phyloP scores from a whole-genome alignment of 1,140 invertebrate genomes.

The Lordiphosa collinella region DNA sequence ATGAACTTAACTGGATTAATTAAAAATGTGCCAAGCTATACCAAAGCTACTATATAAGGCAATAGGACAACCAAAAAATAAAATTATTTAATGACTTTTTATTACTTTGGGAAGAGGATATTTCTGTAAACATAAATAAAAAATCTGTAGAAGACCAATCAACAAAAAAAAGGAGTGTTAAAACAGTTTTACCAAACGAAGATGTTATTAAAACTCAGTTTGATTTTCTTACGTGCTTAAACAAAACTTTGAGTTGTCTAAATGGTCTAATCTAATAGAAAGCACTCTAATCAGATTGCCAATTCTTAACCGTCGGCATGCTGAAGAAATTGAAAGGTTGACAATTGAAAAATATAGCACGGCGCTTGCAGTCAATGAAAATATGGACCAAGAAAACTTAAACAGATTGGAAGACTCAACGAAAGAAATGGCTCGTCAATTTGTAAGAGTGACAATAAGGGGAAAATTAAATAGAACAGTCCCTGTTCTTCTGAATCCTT shows the following conservation, averaged over 20 bases:
- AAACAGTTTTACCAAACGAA: constrained; percentile 1
- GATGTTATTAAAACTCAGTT: constrained; percentile 2
- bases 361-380: background rate
- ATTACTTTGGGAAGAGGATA: background rate
- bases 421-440: background rate
- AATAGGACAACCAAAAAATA: background rate
- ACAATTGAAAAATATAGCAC: constrained; percentile 3
- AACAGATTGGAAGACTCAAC: background rate
- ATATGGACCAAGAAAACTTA: background rate
- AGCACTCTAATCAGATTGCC: background rate
- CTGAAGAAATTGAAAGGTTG: constrained; percentile 5
- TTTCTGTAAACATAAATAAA: constrained; percentile 4
- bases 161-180: background rate
- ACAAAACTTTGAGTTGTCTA: background rate
- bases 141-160: constrained; percentile 6
- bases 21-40: constrained; percentile 3
- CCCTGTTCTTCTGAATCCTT: background rate
- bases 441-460: background rate
- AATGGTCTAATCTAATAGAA: background rate
- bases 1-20: constrained; percentile 6
- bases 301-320: constrained; percentile 4
- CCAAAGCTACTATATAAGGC: background rate
- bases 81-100: constrained; percentile 1
- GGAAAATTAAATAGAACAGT: constrained; percentile 8
- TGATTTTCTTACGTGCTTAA: background rate